Percentiles rank a stretch among this genome's conserved stretches.
Conservation (phyloP, 2,888 invertebrate genomes). For the Crocallis elinguaria region DNA sequence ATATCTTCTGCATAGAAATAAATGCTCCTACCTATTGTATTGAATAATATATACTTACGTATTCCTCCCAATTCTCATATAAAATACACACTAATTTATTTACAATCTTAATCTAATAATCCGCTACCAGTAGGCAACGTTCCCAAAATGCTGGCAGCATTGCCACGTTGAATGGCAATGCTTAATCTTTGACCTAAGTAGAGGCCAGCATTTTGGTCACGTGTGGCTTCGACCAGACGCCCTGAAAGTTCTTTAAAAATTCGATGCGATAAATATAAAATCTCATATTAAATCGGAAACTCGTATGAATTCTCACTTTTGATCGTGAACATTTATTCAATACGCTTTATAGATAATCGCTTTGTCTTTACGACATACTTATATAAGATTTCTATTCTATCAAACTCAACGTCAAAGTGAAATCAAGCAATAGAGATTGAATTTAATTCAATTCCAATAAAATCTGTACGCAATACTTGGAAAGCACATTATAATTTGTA, state of each 20-base stretch:
- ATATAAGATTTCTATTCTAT: conserved; percentile 14
- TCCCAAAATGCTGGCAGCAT: too few species aligned
- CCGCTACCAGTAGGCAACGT: too few species aligned
- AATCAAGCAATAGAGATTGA: conserved; percentile 12
- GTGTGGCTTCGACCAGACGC: background rate
- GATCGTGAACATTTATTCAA: background rate
- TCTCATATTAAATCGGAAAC: too few species aligned
- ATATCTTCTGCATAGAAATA: too few species aligned
- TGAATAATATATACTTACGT: too few species aligned
- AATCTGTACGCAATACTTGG: conserved; percentile 4
- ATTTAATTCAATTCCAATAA: conserved; percentile 13
- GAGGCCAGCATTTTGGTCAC: too few species aligned
- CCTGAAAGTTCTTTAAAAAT: background rate
- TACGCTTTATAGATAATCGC: conserved; percentile 1
- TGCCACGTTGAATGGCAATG: too few species aligned
- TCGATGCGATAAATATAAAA: background rate
- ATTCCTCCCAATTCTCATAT: too few species aligned
- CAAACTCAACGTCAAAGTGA: conserved; percentile 16
- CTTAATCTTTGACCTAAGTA: too few species aligned
- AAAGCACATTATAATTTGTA: conserved; percentile 2
- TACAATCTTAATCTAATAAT: too few species aligned
- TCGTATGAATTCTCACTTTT: background rate
- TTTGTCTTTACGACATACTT: conserved; percentile 7
- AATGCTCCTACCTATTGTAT: too few species aligned
- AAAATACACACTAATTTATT: too few species aligned